Conservation (phyloP, 2,888 invertebrate species). For the Drosophila formosana region DNA sequence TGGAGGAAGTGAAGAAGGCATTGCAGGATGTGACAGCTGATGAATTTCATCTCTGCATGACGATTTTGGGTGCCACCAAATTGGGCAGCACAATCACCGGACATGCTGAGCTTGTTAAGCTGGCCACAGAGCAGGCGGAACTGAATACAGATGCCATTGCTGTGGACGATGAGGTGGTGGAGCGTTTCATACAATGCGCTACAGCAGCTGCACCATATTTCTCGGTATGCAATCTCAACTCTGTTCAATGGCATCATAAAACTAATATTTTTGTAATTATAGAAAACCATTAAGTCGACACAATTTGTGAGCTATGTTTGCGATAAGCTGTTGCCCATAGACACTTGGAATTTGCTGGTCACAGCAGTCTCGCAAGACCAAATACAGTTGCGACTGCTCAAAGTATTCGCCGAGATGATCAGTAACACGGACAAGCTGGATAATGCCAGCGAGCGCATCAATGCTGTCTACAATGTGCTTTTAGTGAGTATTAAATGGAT, state of each 20-base stretch:
- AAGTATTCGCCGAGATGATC: slow-evolving; percentile 94
- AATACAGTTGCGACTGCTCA: slow-evolving; percentile 91
- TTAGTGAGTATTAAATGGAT: slow-evolving; percentile 87
- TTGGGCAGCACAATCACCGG: slow-evolving; percentile 93
- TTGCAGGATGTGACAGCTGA: slow-evolving; percentile 94
- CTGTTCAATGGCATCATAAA: not conserved
- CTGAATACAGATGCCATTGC: slow-evolving; percentile 87
- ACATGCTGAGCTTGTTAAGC: slow-evolving; percentile 94
- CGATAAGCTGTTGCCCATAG: slow-evolving; percentile 92
- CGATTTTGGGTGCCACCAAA: slow-evolving; percentile 92
- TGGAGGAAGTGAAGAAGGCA: slow-evolving; percentile 94
- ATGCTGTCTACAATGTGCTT: slow-evolving; percentile 91
- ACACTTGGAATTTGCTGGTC: slow-evolving; percentile 88
- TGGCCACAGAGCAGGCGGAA: slow-evolving; percentile 94
- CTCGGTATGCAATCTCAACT: slow-evolving; percentile 87
- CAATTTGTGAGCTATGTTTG: slow-evolving; percentile 94
- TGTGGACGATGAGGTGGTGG: slow-evolving; percentile 89
- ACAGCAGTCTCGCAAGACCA: slow-evolving; percentile 88
- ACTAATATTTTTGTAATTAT: slow-evolving; percentile 71
- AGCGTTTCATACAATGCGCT: slow-evolving; percentile 93
- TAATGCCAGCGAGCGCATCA: slow-evolving; percentile 90
- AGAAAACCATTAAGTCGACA: slow-evolving; percentile 94
- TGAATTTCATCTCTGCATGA: slow-evolving; percentile 96
- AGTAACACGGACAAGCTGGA: slow-evolving; percentile 91
- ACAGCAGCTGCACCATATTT: slow-evolving; percentile 94